Evolutionary conservation across 2,113 vertebrate species (phyloP).

Genomic region (Ptilorrhoa leucosticta): DNA sequence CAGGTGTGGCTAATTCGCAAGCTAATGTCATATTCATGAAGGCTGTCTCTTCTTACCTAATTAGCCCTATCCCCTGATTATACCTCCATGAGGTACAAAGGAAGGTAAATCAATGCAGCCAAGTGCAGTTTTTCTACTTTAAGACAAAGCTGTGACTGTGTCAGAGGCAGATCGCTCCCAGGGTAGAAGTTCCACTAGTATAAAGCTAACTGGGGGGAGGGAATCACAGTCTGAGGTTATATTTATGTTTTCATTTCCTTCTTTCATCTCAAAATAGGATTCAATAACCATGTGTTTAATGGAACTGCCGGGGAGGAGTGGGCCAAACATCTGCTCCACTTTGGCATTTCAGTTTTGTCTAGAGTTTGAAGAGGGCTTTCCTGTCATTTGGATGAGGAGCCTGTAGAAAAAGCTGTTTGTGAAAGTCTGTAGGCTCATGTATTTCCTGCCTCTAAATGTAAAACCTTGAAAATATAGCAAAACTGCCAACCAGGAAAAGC

Average conservation of each 20-base stretch:
- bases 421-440: background rate
- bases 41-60: background rate
- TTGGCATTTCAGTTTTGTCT: conserved; percentile 11
- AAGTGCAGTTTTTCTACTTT: background rate
- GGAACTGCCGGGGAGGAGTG: background rate
- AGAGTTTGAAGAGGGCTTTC: background rate
- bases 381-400: background rate
- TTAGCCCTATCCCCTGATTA: background rate
- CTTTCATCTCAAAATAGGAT: background rate
- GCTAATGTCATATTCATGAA: background rate
- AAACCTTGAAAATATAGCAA: background rate
- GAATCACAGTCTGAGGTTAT: background rate
- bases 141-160: background rate
- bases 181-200: background rate
- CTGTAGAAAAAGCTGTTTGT: background rate
- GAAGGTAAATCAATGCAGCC: background rate
- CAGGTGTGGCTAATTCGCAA: background rate
- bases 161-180: background rate
- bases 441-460: background rate
- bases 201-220: background rate
- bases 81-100: background rate
- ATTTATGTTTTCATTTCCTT: conserved; percentile 8
- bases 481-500: background rate
- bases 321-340: conserved; percentile 7
- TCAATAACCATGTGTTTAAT: background rate